Conservation (phyloP, 2,113 vertebrate species). For the Tursiops truncatus region DNA sequence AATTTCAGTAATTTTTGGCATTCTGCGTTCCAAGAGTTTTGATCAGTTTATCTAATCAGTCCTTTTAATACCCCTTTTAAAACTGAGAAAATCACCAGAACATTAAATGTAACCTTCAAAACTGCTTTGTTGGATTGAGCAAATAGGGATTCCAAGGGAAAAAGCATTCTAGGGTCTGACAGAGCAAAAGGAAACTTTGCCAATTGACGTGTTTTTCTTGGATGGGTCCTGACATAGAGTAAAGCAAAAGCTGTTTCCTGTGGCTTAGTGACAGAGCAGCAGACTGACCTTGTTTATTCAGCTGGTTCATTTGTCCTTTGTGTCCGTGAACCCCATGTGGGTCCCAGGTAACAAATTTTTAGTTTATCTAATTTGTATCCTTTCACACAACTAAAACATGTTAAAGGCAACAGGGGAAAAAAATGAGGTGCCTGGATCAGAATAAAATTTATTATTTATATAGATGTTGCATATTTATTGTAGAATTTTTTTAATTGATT, state of each 20-base stretch:
- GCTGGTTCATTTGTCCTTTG: neutral
- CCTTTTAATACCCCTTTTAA: neutral
- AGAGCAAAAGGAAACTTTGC: neutral
- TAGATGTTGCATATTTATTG: neutral
- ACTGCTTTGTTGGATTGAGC: neutral
- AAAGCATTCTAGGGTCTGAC: neutral
- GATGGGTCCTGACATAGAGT: neutral
- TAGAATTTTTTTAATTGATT: neutral
- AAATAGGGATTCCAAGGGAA: neutral
- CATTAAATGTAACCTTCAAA: neutral
- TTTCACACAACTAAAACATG: neutral
- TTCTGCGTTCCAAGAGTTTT: neutral
- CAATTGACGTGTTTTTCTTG: slow-evolving; percentile 1
- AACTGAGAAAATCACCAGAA: neutral
- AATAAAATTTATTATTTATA: neutral
- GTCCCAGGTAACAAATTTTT: neutral
- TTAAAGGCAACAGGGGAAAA: neutral
- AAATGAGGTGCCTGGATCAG: neutral
- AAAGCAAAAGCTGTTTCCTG: slow-evolving; percentile 7
- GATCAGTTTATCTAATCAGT: neutral
- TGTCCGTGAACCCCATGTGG: neutral
- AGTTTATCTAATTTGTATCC: neutral
- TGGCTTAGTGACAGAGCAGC: neutral
- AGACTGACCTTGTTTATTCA: neutral
- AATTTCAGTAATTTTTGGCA: neutral